Conservation (phyloP, 2,113 vertebrate species). For the Sphaerodactylus townsendi region DNA sequence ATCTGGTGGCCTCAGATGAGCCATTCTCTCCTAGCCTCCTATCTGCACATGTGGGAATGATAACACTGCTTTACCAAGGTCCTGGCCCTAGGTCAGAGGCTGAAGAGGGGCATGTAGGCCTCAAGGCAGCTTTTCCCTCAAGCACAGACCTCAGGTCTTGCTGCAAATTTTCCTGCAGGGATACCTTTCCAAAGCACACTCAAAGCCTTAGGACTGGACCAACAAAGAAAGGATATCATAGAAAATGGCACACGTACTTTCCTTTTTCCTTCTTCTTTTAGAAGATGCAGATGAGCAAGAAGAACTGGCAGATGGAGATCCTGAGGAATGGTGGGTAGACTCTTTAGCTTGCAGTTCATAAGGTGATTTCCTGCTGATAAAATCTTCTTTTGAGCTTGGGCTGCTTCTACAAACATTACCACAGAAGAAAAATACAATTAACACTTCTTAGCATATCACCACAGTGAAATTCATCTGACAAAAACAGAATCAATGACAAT, state of each 20-base stretch:
- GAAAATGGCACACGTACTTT: conserved; percentile 66
- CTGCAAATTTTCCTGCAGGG: no score
- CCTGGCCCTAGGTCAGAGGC: no score
- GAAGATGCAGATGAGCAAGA: conserved; percentile 80
- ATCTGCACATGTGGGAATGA: no score
- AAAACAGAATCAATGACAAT: not conserved
- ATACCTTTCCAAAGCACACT: no score
- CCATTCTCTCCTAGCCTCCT: no score
- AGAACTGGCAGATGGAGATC: conserved; percentile 76
- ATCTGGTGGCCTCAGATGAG: no score
- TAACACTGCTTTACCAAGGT: no score
- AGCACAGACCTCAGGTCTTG: no score
- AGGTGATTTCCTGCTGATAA: conserved; percentile 73
- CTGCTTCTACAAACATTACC: conserved; percentile 66
- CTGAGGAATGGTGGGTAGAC: conserved; percentile 73
- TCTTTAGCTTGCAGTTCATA: conserved; percentile 67
- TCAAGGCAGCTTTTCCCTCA: no score
- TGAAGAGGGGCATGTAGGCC: no score
- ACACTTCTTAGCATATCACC: not conserved
- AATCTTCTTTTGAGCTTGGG: conserved; percentile 79
- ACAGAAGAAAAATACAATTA: conserved; percentile 16
- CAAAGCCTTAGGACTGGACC: not conserved
- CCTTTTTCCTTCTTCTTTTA: conserved; percentile 79
- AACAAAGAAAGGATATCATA: not conserved
- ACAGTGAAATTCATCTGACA: conserved; percentile 3